Conservation (phyloP, 2,888 invertebrate genomes). For the Brachyopa scutellaris region DNA sequence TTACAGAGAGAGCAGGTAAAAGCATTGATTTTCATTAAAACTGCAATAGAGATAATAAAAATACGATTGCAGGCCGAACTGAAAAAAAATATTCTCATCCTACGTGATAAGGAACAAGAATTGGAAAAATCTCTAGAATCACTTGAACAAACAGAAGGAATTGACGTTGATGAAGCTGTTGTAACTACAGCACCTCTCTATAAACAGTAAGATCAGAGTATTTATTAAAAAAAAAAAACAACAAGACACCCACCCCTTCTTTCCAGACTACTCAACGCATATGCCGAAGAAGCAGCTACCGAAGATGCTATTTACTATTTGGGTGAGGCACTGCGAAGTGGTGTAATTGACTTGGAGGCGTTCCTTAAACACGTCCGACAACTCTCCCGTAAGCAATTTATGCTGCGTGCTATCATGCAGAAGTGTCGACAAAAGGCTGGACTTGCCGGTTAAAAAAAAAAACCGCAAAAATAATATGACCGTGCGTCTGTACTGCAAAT, state of each 20-base stretch:
- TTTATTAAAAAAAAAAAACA: neutral
- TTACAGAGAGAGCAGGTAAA: conserved; percentile 88
- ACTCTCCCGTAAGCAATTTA: conserved; percentile 97
- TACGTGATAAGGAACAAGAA: conserved; percentile 94
- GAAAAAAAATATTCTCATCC: conserved; percentile 90
- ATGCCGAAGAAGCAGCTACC: conserved; percentile 98
- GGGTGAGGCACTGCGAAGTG: conserved; percentile 95
- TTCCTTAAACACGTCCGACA: conserved; percentile 98
- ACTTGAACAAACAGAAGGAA: conserved; percentile 89
- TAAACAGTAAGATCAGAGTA: conserved; percentile 88
- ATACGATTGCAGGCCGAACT: conserved; percentile 85
- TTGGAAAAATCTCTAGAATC: conserved; percentile 90
- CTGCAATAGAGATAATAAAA: neutral
- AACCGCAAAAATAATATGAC: neutral
- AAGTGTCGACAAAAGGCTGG: conserved; percentile 98
- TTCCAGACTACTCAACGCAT: conserved; percentile 92
- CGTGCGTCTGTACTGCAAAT: conserved; percentile 1
- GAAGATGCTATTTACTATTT: conserved; percentile 99
- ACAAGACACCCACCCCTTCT: conserved; percentile 29
- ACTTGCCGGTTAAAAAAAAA: conserved; percentile 86
- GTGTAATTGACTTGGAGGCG: conserved; percentile 96
- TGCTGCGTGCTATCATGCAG: conserved; percentile 96
- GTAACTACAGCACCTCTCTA: conserved; percentile 97
- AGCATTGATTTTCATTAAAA: neutral
- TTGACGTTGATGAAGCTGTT: conserved; percentile 98